A percentile compares a stretch with the other conserved stretches of the same genome.
These are phyloP conservation scores for Melanostigma gelatinosum DNA, from an alignment of 2,113 vertebrate genomes.

Conservation along the genomic window DNA sequence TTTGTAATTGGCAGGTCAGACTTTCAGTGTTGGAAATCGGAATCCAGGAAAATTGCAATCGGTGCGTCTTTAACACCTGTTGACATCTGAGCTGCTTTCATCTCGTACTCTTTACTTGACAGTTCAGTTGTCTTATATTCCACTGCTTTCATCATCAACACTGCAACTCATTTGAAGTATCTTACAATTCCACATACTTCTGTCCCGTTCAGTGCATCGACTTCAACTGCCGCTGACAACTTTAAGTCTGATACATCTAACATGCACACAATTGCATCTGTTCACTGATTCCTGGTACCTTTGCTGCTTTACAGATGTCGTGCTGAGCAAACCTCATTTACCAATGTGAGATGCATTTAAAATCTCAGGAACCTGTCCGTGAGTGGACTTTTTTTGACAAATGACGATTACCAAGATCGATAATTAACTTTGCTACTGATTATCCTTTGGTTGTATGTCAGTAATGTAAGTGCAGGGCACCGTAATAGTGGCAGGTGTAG, in stretches of 20 bases:
- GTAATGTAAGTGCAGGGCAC: background rate
- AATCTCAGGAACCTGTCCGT: background rate
- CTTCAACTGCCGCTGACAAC: background rate
- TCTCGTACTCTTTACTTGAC: background rate
- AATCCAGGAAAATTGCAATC: too few species aligned
- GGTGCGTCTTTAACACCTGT: background rate
- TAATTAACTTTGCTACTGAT: background rate
- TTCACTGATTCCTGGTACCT: background rate
- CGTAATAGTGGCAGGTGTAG: background rate
- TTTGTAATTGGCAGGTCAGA: background rate
- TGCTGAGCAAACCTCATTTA: too few species aligned
- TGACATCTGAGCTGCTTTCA: background rate
- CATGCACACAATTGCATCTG: background rate
- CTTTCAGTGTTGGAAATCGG: too few species aligned
- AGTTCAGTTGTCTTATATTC: background rate
- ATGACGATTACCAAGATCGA: background rate
- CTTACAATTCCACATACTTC: background rate
- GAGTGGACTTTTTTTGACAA: background rate
- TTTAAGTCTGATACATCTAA: background rate
- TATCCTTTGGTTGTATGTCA: background rate
- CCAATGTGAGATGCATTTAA: background rate
- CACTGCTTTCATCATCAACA: background rate
- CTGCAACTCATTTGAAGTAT: background rate
- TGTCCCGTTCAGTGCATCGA: background rate
- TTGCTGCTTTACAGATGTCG: background rate